Conservation (phyloP, 2,113 vertebrate species). For the Rhinoderma darwinii region DNA sequence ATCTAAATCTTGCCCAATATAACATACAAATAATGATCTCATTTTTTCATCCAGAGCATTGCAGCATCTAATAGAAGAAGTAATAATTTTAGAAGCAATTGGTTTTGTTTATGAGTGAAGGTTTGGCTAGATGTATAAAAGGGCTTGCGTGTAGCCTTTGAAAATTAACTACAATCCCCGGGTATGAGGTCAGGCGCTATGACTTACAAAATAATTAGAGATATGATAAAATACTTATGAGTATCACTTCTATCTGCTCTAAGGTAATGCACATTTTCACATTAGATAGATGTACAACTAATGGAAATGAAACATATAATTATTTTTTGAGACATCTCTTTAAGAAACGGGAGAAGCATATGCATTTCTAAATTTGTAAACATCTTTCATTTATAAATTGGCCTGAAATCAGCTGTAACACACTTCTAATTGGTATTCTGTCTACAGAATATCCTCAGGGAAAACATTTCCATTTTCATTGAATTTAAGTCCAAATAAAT, state of each 20-base stretch:
- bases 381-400: constrained; percentile 44
- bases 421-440: constrained; percentile 58
- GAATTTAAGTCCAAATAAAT: constrained; percentile 60
- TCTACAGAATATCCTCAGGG: constrained; percentile 46
- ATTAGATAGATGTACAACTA: background rate
- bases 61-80: background rate
- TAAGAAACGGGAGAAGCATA: constrained; percentile 22
- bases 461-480: constrained; percentile 60
- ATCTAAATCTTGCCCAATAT: background rate
- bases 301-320: constrained; percentile 44
- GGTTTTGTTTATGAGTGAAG: background rate
- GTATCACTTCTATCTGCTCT: background rate
- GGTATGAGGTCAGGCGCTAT: constrained; percentile 12
- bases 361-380: constrained; percentile 15
- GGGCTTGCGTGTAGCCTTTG: background rate
- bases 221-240: constrained; percentile 10
- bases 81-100: background rate
- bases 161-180: background rate
- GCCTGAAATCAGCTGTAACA: constrained; percentile 52
- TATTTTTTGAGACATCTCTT: constrained; percentile 40
- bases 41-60: background rate
- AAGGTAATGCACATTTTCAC: background rate
- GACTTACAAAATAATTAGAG: background rate
- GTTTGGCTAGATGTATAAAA: background rate
- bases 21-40: background rate